Percentiles rank a stretch among this genome's conserved stretches.
phyloP scores from a whole-genome alignment of 2,888 invertebrate genomes.

The Catocala fraxini region DNA sequence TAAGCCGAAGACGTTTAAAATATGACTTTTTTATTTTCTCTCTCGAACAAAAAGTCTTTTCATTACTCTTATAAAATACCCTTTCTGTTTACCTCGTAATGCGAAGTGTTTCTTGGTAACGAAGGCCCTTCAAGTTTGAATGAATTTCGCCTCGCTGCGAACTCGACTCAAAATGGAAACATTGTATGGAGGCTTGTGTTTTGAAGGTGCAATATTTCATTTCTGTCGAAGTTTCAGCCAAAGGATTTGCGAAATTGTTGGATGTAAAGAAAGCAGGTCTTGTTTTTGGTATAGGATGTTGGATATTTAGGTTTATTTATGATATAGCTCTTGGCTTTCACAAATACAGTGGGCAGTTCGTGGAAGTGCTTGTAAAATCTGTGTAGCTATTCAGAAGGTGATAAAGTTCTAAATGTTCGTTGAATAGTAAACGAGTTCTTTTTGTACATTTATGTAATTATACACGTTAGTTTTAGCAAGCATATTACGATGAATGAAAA shows the following conservation, averaged over 20 bases:
- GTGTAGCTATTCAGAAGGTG: too few relatives aligned
- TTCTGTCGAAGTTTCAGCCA: slow-evolving; percentile 19
- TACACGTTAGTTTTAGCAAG: too few relatives aligned
- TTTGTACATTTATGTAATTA: too few relatives aligned
- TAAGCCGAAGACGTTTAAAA: slow-evolving; percentile 36
- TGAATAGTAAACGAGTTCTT: too few relatives aligned
- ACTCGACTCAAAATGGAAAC: slow-evolving; percentile 25
- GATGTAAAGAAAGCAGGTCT: slow-evolving; percentile 6
- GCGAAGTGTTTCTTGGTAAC: slow-evolving; percentile 28
- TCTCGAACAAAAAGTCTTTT: slow-evolving; percentile 33
- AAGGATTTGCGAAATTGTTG: slow-evolving; percentile 12
- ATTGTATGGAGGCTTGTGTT: slow-evolving; percentile 19
- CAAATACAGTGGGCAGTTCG: neutral
- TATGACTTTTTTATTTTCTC: slow-evolving; percentile 38
- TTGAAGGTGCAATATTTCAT: slow-evolving; percentile 15
- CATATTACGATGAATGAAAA: too few relatives aligned
- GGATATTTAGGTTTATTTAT: slow-evolving; percentile 1
- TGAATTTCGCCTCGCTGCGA: slow-evolving; percentile 25
- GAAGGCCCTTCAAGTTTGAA: slow-evolving; percentile 33
- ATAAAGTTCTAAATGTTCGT: too few relatives aligned
- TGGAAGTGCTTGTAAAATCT: too few relatives aligned
- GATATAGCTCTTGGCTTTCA: neutral
- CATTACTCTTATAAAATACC: slow-evolving; percentile 36
- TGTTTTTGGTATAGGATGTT: slow-evolving; percentile 4
- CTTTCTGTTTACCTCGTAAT: slow-evolving; percentile 28